Evolutionary conservation across 2,113 vertebrate genomes (phyloP).

Genomic region (Nothocercus nigrocapillus): DNA sequence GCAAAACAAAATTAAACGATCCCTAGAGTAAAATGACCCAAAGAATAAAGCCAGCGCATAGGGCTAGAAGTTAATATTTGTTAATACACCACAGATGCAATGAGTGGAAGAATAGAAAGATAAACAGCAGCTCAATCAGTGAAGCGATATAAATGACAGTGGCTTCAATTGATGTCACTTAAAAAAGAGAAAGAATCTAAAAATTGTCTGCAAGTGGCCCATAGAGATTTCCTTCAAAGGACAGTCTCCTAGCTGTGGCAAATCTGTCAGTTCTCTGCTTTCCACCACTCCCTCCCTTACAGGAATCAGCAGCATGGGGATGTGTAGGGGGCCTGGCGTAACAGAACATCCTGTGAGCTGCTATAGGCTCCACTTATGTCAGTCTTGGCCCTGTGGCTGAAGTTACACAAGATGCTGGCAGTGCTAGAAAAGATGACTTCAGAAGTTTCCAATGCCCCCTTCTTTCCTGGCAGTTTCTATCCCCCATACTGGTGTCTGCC

Average conservation of each 20-base stretch:
- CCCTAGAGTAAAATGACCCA: neutral
- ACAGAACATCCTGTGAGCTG: neutral
- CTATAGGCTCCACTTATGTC: neutral
- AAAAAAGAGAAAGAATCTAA: neutral
- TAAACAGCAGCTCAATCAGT: neutral
- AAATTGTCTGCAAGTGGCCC: neutral
- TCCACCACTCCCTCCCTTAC: neutral
- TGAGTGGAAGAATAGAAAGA: neutral
- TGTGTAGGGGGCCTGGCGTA: neutral
- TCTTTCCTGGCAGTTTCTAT: neutral
- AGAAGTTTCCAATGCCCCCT: neutral
- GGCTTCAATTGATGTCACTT: neutral
- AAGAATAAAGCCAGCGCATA: neutral
- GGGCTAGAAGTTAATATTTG: neutral
- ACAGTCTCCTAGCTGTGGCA: neutral
- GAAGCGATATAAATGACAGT: neutral
- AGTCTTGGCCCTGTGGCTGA: neutral
- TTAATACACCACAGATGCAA: neutral
- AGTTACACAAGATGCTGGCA: neutral
- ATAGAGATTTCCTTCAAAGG: neutral
- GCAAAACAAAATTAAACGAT: neutral
- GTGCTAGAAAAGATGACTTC: neutral
- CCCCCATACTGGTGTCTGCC: neutral
- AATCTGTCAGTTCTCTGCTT: neutral
- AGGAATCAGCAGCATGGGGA: accelerated